phyloP scores from a whole-genome alignment of 1,140 invertebrate genomes.

The Ceratina japonica region DNA sequence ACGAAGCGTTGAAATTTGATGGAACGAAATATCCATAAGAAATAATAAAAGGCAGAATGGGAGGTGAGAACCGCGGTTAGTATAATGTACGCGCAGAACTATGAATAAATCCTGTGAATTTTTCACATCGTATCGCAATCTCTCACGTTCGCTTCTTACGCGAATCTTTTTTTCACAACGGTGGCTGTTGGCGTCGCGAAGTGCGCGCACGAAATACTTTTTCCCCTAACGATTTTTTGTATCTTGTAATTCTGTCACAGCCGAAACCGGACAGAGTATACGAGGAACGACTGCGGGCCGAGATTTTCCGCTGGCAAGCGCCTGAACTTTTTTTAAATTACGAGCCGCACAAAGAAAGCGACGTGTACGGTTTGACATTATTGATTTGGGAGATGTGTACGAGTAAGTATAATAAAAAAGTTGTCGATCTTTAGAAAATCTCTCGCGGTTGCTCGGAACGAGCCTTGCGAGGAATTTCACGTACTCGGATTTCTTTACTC shows the following conservation, averaged over 20 bases:
- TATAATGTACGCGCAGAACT: background rate
- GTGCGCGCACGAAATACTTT: too few species aligned
- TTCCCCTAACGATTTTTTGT: background rate
- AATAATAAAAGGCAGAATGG: background rate
- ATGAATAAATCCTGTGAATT: conserved; percentile 4
- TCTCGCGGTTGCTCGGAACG: background rate
- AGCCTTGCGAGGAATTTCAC: conserved; percentile 15
- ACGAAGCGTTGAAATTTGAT: background rate
- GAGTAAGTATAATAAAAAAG: conserved; percentile 48
- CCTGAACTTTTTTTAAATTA: conserved; percentile 62
- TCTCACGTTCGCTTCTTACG: background rate
- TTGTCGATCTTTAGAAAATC: background rate
- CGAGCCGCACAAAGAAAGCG: conserved; percentile 53
- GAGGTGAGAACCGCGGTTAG: background rate
- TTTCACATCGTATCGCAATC: background rate
- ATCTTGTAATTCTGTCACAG: conserved; percentile 45
- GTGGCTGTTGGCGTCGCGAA: background rate
- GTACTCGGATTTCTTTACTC: conserved; percentile 1
- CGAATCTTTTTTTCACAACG: background rate
- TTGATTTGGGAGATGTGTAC: conserved; percentile 74
- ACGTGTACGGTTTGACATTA: conserved; percentile 68
- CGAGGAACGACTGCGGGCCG: conserved; percentile 63
- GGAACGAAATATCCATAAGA: background rate
- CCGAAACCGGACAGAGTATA: conserved; percentile 47
- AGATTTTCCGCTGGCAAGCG: conserved; percentile 69